phyloP scores from a whole-genome alignment of 2,797 vertebrate genomes.

The Gallinago stenura region DNA sequence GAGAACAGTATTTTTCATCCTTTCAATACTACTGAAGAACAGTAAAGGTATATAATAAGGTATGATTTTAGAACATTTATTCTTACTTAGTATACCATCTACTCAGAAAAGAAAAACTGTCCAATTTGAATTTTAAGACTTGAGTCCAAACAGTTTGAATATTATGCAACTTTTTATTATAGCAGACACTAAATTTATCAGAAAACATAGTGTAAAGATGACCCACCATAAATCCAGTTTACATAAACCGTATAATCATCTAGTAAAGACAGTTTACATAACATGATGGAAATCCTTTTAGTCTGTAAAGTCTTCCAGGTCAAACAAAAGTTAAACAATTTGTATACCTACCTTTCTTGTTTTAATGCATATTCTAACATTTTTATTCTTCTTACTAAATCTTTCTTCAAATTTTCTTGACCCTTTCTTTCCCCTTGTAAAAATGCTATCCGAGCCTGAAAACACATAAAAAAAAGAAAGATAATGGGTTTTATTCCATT shows the following conservation, averaged over 20 bases:
- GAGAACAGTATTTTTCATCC: background rate
- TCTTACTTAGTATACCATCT: background rate
- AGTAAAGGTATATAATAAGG: background rate
- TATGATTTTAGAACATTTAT: background rate
- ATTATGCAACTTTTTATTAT: background rate
- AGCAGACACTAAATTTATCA: background rate
- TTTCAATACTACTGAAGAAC: background rate
- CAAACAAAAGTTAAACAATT: background rate
- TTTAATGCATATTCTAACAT: conserved; percentile 99
- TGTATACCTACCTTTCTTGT: conserved; percentile 92
- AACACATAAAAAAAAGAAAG: conserved; percentile 62
- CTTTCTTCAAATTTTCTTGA: conserved; percentile 99
- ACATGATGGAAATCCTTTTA: background rate
- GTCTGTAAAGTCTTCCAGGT: background rate
- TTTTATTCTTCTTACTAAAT: conserved; percentile 99
- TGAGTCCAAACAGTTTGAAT: background rate
- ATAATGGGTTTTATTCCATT: background rate
- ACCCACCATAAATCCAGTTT: background rate
- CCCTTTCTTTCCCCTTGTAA: conserved; percentile 99
- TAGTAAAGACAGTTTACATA: background rate
- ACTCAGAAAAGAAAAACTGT: background rate
- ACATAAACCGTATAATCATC: background rate
- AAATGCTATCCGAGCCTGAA: conserved; percentile 98
- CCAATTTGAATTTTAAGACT: background rate
- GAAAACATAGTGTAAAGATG: background rate